phyloP scores from a whole-genome alignment of 2,888 invertebrate species.

The Apamea sordens region DNA sequence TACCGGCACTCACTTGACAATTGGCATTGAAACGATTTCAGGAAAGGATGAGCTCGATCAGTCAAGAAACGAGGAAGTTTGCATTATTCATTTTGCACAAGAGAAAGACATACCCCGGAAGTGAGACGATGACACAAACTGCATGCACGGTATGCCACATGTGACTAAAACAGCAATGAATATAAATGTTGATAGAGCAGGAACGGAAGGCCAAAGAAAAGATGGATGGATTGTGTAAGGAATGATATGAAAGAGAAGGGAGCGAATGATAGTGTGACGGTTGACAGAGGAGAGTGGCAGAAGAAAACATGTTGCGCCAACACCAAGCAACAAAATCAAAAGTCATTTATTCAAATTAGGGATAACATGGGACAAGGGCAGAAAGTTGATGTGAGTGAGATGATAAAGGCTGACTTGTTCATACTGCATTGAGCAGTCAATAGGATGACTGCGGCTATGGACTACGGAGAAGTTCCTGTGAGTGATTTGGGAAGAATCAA shows the following conservation, averaged over 20 bases:
- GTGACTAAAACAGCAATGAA: not conserved
- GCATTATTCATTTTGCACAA: not conserved
- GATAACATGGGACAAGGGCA: not conserved
- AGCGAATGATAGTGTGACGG: not conserved
- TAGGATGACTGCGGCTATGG: too few relatives aligned
- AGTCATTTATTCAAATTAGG: too few relatives aligned
- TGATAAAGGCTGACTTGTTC: not conserved
- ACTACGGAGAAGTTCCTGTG: too few relatives aligned
- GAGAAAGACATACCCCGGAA: not conserved
- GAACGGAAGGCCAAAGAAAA: not conserved
- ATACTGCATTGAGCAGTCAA: not conserved
- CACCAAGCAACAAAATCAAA: not conserved
- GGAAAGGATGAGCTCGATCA: not conserved
- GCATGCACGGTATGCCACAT: not conserved
- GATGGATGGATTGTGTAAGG: not conserved
- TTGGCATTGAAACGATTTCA: constrained; percentile 7
- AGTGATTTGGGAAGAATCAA: not conserved
- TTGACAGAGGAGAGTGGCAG: not conserved
- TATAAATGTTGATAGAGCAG: too few relatives aligned
- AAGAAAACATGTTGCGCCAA: not conserved
- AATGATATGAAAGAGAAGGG: too few relatives aligned
- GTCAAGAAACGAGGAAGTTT: not conserved
- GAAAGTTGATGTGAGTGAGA: not conserved
- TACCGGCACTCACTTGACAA: not conserved
- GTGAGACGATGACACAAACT: not conserved